Evolutionary conservation across 2,797 vertebrate species (phyloP), one percentile per base, ranked within the genome.

Genomic region (Ceryle rudis): DNA sequence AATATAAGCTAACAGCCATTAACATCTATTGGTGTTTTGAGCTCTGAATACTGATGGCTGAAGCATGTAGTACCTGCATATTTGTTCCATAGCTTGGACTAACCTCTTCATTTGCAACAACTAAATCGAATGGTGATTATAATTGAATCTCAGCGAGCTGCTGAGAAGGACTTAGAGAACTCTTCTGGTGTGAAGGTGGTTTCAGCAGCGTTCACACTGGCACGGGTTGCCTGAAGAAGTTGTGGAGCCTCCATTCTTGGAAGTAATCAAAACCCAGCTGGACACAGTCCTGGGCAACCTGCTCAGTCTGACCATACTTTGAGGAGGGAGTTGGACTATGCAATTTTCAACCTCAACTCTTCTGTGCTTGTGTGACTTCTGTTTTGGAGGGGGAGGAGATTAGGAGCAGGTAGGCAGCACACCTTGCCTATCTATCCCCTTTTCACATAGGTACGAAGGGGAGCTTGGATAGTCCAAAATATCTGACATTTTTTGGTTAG

Each of bases 51-150:
- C 23, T 67, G 26, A 29, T 74, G 54, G 41, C 77, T 86, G 46
- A 83, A 89, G 83, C 90, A 75, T 17, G 44, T 86, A 52, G 33
- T 57, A 52, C 28, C 20, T 69, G 31, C 58, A 47, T 86, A 7
- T 61, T 89, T 89, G 44, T 79, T 81, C 37, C 14, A 2, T 52
- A 23, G 37, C n/a, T 89, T 79, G 46, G 37, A 72, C 66, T 72
- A 85, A 47, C 66, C n/a, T 91, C 51, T 89, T 85, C 33, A 73
- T 95, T 91, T 80, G 79, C 67, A 85, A 55, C 46, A 89, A 9
- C 79, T 82, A 62, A 93, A 73, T 89, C 31, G 79, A 73, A 31
- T 51, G 64, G 42, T 39, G 23, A 47, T 91, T 73, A 7, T 55
- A 82, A 73, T 1, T 80, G 42, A 77, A 62, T 89, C 66, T 65